phyloP scores from a whole-genome alignment of 2,888 invertebrate genomes.

The Polia nebulosa region DNA sequence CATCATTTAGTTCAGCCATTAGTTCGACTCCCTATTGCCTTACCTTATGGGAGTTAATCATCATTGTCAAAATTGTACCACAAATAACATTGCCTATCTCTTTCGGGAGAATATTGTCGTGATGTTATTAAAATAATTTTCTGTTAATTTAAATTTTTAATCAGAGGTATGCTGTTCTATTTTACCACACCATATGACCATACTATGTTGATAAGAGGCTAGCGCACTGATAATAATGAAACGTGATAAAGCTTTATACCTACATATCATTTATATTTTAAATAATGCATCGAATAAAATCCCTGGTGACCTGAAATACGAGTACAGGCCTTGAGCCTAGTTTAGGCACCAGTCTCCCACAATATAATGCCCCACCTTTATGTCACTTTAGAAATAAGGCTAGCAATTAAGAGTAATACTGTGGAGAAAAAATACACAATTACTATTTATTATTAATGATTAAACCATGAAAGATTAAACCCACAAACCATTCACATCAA shows the following conservation, averaged over 20 bases:
- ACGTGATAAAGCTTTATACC: slow-evolving; percentile 16
- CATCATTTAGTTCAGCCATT: too few species aligned
- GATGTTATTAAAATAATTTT: not conserved
- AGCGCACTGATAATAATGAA: slow-evolving; percentile 16
- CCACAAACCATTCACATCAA: not conserved
- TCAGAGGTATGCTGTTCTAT: not conserved
- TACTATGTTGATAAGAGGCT: slow-evolving; percentile 15
- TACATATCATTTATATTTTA: not conserved
- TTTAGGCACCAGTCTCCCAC: too few species aligned
- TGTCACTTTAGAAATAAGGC: too few species aligned
- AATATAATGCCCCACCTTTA: too few species aligned
- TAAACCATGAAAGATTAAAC: too few species aligned
- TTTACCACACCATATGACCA: slow-evolving; percentile 9
- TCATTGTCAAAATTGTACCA: not conserved
- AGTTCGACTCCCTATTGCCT: too few species aligned
- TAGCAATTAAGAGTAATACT: too few species aligned
- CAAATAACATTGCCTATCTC: not conserved
- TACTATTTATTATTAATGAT: too few species aligned
- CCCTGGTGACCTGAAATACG: too few species aligned
- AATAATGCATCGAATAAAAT: not conserved
- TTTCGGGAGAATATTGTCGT: not conserved
- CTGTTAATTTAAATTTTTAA: not conserved
- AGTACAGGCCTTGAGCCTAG: too few species aligned
- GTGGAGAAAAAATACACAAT: too few species aligned
- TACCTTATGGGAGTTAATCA: not conserved